Evolutionary conservation across 2,113 vertebrate species (phyloP).

Genomic region (Notechis scutatus): DNA sequence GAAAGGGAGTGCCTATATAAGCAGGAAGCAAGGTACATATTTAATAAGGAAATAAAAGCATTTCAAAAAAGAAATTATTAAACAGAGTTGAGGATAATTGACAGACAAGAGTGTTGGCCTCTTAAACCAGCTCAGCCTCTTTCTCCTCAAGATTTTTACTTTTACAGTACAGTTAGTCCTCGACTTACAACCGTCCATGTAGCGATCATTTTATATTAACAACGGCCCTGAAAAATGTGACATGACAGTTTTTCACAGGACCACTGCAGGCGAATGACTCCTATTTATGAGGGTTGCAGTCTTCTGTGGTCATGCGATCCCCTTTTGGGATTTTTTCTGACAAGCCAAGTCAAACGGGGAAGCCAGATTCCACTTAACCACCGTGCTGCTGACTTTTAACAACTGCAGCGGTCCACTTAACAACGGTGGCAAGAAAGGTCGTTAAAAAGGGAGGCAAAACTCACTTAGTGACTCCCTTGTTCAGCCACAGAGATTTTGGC

Average conservation of each 20-base stretch:
- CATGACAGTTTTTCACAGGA: background rate
- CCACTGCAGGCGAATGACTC: background rate
- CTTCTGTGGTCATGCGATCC: too few relatives aligned
- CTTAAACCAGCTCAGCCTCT: background rate
- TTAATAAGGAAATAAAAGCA: background rate
- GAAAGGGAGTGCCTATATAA: background rate
- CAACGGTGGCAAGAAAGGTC: background rate
- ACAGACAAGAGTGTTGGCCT: background rate
- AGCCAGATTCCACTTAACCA: background rate
- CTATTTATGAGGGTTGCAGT: background rate
- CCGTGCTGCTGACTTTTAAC: background rate
- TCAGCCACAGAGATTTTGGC: background rate
- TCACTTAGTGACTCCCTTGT: background rate
- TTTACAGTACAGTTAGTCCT: background rate
- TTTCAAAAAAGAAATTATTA: background rate
- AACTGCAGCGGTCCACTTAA: background rate
- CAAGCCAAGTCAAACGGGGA: background rate
- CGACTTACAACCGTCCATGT: background rate
- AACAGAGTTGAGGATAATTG: background rate
- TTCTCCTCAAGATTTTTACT: background rate
- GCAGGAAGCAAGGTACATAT: background rate
- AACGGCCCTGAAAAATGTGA: background rate
- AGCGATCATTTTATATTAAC: background rate
- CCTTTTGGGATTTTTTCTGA: background rate
- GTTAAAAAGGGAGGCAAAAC: background rate